Conservation (phyloP, 2,888 invertebrate genomes). For the Pristionchus mayeri region DNA sequence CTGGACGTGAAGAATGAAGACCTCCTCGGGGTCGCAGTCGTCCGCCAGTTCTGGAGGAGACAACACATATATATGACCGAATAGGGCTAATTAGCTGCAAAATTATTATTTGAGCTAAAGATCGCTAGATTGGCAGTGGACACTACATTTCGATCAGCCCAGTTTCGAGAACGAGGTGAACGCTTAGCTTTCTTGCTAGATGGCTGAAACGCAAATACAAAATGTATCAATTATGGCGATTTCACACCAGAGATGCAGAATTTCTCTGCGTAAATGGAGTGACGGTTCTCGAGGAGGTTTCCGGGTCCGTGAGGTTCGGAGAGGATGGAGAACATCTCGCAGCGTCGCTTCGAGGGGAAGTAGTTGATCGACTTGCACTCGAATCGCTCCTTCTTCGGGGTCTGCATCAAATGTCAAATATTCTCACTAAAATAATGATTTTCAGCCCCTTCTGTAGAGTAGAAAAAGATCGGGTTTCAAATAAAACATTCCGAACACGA, state of each 20-base stretch:
- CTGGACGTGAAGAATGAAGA: slow-evolving; percentile 72
- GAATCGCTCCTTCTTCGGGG: slow-evolving; percentile 63
- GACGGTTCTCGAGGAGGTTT: slow-evolving; percentile 69
- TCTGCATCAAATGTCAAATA: slow-evolving; percentile 55
- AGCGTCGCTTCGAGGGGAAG: slow-evolving; percentile 58
- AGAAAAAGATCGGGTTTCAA: background rate
- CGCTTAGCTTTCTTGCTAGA: background rate
- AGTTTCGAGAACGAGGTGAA: too few relatives aligned
- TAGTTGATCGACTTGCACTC: slow-evolving; percentile 72
- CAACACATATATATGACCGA: too few relatives aligned
- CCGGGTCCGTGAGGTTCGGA: slow-evolving; percentile 74
- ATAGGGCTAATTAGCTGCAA: too few relatives aligned
- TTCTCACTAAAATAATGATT: background rate
- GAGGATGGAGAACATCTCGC: slow-evolving; percentile 65
- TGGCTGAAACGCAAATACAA: background rate
- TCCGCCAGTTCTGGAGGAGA: slow-evolving; percentile 56
- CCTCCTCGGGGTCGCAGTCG: slow-evolving; percentile 68
- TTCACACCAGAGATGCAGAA: slow-evolving; percentile 71
- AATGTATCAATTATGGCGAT: background rate
- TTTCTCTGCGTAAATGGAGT: slow-evolving; percentile 72
- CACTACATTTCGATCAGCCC: too few relatives aligned
- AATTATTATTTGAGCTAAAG: too few relatives aligned
- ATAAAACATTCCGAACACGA: too few relatives aligned
- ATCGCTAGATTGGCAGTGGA: too few relatives aligned
- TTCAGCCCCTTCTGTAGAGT: background rate